Evolutionary conservation across 1,140 invertebrate species (phyloP), one percentile per base, ranked within the genome.

Genomic region (Cotesia glomerata): DNA sequence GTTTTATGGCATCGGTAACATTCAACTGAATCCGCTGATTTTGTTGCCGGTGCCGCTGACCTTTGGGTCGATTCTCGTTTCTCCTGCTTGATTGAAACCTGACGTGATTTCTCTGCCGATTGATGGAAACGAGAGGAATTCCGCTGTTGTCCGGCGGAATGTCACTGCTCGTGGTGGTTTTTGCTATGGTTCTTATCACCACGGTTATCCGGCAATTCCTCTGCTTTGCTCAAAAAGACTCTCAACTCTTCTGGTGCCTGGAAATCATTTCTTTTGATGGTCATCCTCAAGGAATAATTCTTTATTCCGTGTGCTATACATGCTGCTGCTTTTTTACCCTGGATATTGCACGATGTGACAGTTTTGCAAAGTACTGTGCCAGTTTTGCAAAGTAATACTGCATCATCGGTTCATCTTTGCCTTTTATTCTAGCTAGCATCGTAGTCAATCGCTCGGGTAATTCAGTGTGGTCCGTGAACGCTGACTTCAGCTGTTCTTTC

Each of bases 371-470:
- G 56, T 63, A 74, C 8, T 72, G 65, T 2, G 74, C 65, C 45
- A 51, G 5, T 35, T 75, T 75, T 4, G 71, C 73, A 59, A 71
- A 74, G 56, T 63, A 74, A 61, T 72, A 74, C 14, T 66, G 34
- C 63, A 71, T 67, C 63, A 68, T 71, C 8, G 52, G 39, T 45
- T 72, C 69, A 13, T 74, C 58, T 34, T 64, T 71, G 3, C 9
- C 4, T 71, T 74, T 74, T 2, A 16, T 26, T 7, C 69, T 69
- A 5, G 51, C 69, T 45, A 74, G 54, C 69, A 74, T n/a, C n/a
- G n/a, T n/a, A n/a, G n/a, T n/a, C n/a, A n/a, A n/a, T n/a, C n/a
- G n/a, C n/a, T n/a, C n/a, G n/a, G n/a, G n/a, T n/a, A n/a, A n/a
- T n/a, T n/a, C n/a, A n/a, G n/a, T n/a, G n/a, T n/a, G n/a, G n/a